Base-by-base conservation (phyloP, 2,797 vertebrate genomes). In the Lycodopsis pacificus region DNA sequence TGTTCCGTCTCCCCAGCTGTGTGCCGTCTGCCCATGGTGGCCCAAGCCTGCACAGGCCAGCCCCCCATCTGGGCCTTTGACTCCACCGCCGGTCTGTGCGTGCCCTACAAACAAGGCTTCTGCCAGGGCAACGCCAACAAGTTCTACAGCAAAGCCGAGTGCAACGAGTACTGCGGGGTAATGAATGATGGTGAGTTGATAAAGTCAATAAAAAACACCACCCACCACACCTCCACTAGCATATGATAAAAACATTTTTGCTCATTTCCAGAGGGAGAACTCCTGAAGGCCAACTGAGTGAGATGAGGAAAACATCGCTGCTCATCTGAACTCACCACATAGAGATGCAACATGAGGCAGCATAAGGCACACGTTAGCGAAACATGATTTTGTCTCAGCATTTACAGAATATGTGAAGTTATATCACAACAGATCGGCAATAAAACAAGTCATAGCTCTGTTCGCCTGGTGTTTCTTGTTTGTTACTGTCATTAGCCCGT, bases 131-230 rank as follows among this genome's bases (percentile, higher is more conserved):
- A 99, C 0, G 96, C 92, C 4, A 99, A 99, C 95, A 96, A 97
- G 87, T 99, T 99, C 95, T 99, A 98, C 95, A 96, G 91, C 0
- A 96, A 97, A 88, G 96, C 97, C 6, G 98, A 99, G 88, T 99
- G 98, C 87, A 95, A 97, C 56, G 98, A 99, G 90, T 99, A 98
- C 93, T 99, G 98, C 0, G 97, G 97, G 0, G 90, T 89, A 85
- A 49, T 87, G 56, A 94, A 93, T 19, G 92, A 93, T 0, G 97
- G 97, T 97, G 92, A 87, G 93, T 79, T n/a, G 8, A 13, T 20
- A 14, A 49, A 62, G 27, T 19, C 67, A 65, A 25, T 10, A 54
- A 61, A 48, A 66, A 46, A 7, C 3, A 27, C 27, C 8, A 32
- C 12, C 2, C 25, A 54, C 8, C 5, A 25, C 48, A 54, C 48